Percentiles rank a stretch among this genome's conserved stretches.
These are phyloP conservation scores for Gymnoscopelus microlampas DNA, from an alignment of 2,797 vertebrate genomes.

Conservation along the genomic window DNA sequence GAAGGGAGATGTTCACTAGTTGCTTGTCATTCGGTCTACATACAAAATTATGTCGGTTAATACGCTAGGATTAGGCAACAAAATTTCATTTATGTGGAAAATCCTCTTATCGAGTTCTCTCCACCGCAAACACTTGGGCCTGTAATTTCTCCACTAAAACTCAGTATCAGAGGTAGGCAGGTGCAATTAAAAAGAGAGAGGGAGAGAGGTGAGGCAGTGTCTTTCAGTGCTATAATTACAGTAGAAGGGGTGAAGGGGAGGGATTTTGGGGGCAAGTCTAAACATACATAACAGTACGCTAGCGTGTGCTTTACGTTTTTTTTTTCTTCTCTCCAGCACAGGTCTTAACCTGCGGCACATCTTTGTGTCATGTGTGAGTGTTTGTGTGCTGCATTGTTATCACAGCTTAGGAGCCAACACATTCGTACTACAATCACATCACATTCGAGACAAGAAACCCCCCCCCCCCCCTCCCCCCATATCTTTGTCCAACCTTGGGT, in stretches of 20 bases:
- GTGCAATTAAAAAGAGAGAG: conserved; percentile 57
- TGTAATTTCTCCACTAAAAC: conserved; percentile 40
- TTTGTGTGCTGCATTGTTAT: conserved; percentile 71
- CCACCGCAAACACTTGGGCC: conserved; percentile 2
- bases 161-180: conserved; percentile 72
- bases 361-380: conserved; percentile 17
- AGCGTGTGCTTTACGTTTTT: conserved; percentile 64
- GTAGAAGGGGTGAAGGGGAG: conserved; percentile 29
- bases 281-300: conserved; percentile 73
- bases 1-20: no score
- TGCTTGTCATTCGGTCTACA: no score
- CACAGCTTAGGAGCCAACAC: conserved; percentile 52
- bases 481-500: no score
- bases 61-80: no score
- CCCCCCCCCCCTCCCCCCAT: not conserved
- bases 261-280: conserved; percentile 36
- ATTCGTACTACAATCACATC: conserved; percentile 51
- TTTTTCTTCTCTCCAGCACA: conserved; percentile 28
- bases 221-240: conserved; percentile 70
- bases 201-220: conserved; percentile 78
- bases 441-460: conserved; percentile 58
- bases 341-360: not conserved
- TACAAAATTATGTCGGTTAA: no score
- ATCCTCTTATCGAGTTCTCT: not conserved
- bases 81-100: not conserved